Evolutionary conservation across 2,113 vertebrate species (phyloP), one percentile per base, ranked within the genome.

Genomic region (Oryzias javanicus): DNA sequence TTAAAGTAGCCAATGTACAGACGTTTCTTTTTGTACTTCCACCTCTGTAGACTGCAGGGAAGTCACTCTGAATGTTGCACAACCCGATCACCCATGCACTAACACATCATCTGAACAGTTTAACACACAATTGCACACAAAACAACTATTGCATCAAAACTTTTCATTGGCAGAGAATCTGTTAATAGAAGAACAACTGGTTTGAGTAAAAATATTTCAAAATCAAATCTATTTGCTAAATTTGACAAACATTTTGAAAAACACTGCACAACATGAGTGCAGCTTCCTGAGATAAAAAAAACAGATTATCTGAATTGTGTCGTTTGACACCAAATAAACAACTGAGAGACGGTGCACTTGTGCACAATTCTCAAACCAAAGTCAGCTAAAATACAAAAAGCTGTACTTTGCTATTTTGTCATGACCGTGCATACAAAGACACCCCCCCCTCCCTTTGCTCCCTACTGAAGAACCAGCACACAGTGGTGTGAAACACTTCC

Each of bases 381-480:
- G 61, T 76, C 62, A 52, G 60, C 60, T 72, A 54, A 80, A 70
- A 72, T 77, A 65, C 64, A 66, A 74, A 78, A 81, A 81, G 55
- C 66, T 76, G 67, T 63, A 70, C 61, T 72, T 60, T 64, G 64
- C 57, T 57, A 25, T 77, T 81, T 72, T 59, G 35, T 64, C 60
- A 67, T 8, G 4, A 49, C 51, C 40, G 52, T 5, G 56, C 47
- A 55, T 74, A 52, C 50, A 57, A 75, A 80, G 69, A 65, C 58
- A 65, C 42, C 52, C 77, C 50, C 50, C 78, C 44, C 52, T 74
- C 51, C 49, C 78, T 78, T 61, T 62, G 68, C 76, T 74, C 57
- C 74, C 72, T 25, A 64, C 78, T 82, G 77, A 83, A 79, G 74
- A 67, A 78, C 61, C 73, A 80, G 70, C 74, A 82, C 52, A 79